A percentile compares a stretch with the other conserved stretches of the same genome.
These are phyloP conservation scores for Bombyx mandarina DNA, from an alignment of 1,140 invertebrate species.

Conservation along the genomic window DNA sequence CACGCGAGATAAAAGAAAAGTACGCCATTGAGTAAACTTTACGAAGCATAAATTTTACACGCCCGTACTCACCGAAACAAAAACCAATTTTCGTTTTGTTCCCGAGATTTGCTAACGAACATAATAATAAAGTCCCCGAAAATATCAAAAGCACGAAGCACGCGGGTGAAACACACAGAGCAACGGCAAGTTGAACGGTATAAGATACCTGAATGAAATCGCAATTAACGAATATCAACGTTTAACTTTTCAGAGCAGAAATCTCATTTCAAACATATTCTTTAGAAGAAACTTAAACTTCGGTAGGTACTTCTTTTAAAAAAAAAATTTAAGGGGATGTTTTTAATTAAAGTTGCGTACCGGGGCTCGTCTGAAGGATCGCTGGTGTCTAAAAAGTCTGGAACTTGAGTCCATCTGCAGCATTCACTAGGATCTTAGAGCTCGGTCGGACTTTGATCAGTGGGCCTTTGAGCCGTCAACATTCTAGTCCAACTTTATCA, in stretches of 20 bases:
- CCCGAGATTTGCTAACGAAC: too few species aligned
- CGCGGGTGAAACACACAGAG: too few species aligned
- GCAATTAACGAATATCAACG: background rate
- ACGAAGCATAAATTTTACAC: too few species aligned
- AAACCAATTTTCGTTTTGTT: too few species aligned
- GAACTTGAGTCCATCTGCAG: constrained; percentile 18
- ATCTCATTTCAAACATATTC: background rate
- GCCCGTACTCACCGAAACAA: too few species aligned
- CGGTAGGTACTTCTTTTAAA: constrained; percentile 21
- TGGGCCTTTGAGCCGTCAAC: constrained; percentile 7
- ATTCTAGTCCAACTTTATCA: constrained; percentile 4
- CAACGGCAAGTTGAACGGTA: too few species aligned
- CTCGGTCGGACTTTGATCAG: constrained; percentile 7
- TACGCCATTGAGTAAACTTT: too few species aligned
- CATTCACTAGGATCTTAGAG: constrained; percentile 9
- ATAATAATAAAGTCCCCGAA: too few species aligned
- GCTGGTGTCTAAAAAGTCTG: constrained; percentile 7
- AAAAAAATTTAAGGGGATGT: constrained; percentile 22
- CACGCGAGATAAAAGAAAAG: too few species aligned
- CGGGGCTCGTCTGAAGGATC: constrained; percentile 14
- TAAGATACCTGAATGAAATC: background rate
- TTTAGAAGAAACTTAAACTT: constrained; percentile 9
- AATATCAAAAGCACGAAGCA: too few species aligned
- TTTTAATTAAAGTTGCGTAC: constrained; percentile 37
- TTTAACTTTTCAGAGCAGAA: background rate